phyloP scores from a whole-genome alignment of 2,113 vertebrate species.

The Chaenocephalus aceratus region DNA sequence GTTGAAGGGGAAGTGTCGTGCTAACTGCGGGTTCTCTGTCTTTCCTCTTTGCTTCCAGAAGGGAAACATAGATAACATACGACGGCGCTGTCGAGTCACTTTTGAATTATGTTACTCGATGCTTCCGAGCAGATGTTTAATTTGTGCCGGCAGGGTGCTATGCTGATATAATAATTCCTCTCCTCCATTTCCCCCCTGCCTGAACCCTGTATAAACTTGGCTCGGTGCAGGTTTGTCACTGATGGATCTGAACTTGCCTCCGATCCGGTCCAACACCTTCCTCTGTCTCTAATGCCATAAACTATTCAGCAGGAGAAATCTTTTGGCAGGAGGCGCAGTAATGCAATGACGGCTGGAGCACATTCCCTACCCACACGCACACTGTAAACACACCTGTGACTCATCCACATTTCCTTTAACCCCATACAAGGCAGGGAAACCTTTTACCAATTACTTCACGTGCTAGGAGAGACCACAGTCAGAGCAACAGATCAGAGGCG shows the following conservation, averaged over 20 bases:
- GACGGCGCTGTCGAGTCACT: slow-evolving; percentile 1
- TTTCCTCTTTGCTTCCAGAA: slow-evolving; percentile 48
- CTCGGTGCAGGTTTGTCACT: background rate
- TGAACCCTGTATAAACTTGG: slow-evolving; percentile 38
- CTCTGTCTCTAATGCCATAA: slow-evolving; percentile 11
- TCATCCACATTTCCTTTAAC: slow-evolving; percentile 63
- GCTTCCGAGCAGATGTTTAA: slow-evolving; percentile 66
- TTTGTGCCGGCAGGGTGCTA: slow-evolving; percentile 11
- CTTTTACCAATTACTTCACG: slow-evolving; percentile 46
- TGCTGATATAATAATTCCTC: slow-evolving; percentile 33
- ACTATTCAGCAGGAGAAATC: slow-evolving; percentile 17
- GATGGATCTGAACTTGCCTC: slow-evolving; percentile 29
- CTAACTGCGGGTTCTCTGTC: slow-evolving; percentile 45
- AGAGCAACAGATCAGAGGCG: slow-evolving; percentile 40
- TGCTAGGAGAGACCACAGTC: slow-evolving; percentile 15
- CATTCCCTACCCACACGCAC: slow-evolving; percentile 53
- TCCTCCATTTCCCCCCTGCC: slow-evolving; percentile 17
- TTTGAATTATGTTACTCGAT: slow-evolving; percentile 47
- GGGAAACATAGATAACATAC: slow-evolving; percentile 40
- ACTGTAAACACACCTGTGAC: slow-evolving; percentile 75
- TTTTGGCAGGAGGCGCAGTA: slow-evolving; percentile 23
- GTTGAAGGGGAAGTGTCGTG: slow-evolving; percentile 7
- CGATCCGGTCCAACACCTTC: slow-evolving; percentile 13
- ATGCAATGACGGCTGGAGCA: slow-evolving; percentile 45
- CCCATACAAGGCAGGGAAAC: slow-evolving; percentile 66